phyloP scores from a whole-genome alignment of 2,888 invertebrate species.

The Pomacea canaliculata region DNA sequence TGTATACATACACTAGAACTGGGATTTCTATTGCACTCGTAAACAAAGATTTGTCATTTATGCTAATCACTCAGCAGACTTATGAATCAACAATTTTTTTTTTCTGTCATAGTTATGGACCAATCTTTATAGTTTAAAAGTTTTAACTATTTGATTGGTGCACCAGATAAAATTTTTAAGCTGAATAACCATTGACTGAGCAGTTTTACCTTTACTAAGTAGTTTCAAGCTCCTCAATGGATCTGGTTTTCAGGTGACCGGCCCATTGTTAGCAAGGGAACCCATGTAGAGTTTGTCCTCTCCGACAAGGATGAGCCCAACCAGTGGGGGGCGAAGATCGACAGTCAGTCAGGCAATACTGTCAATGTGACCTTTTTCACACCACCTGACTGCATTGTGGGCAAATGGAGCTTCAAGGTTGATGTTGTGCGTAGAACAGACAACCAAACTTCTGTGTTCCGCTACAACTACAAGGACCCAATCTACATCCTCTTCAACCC shows the following conservation, averaged over 20 bases:
- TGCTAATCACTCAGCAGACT: too few relatives aligned
- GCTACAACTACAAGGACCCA: constrained; percentile 68
- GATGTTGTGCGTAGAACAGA: constrained; percentile 45
- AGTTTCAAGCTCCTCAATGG: neutral
- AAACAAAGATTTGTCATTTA: too few relatives aligned
- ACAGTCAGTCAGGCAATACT: constrained; percentile 26
- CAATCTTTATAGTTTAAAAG: too few relatives aligned
- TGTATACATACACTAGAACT: too few relatives aligned
- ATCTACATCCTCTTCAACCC: constrained; percentile 89
- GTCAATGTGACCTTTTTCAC: constrained; percentile 46
- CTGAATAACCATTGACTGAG: too few relatives aligned
- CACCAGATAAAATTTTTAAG: too few relatives aligned
- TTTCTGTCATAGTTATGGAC: too few relatives aligned
- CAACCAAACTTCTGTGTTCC: constrained; percentile 29
- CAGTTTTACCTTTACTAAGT: too few relatives aligned
- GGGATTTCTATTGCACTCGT: too few relatives aligned
- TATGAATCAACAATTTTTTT: too few relatives aligned
- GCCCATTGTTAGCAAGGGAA: constrained; percentile 50
- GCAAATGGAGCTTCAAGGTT: constrained; percentile 52
- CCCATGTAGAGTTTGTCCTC: constrained; percentile 48
- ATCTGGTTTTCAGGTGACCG: constrained; percentile 42
- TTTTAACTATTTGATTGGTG: too few relatives aligned
- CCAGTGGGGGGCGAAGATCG: constrained; percentile 53
- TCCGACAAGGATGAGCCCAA: constrained; percentile 46
- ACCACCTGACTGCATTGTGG: constrained; percentile 51